Conservation (phyloP, 2,888 invertebrate genomes). For the Hoplodrina ambigua region DNA sequence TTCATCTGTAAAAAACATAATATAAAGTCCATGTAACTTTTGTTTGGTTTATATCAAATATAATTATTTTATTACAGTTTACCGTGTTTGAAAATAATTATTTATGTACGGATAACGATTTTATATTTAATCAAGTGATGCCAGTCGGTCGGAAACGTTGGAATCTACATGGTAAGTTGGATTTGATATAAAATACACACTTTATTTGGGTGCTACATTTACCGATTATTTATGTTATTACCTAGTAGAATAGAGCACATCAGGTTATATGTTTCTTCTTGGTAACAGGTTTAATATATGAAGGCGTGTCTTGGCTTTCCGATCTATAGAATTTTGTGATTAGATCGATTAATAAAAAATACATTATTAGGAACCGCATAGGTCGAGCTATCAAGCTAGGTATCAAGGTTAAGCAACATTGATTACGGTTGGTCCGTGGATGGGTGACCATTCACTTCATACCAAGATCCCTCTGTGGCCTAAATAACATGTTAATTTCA, state of each 20-base stretch:
- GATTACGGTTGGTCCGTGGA: no score
- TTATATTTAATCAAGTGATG: constrained; percentile 70
- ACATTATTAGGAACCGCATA: no score
- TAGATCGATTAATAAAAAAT: neutral
- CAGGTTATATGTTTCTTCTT: neutral
- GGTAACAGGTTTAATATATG: neutral
- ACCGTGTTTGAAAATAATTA: constrained; percentile 36
- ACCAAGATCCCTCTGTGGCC: no score
- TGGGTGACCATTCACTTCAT: no score
- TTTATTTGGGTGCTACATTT: neutral
- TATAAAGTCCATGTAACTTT: constrained; percentile 18
- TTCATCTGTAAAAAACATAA: constrained; percentile 50
- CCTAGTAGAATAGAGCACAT: neutral
- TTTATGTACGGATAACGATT: constrained; percentile 50
- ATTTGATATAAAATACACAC: neutral
- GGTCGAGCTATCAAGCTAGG: no score
- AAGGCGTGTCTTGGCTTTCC: constrained; percentile 6
- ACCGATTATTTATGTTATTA: neutral
- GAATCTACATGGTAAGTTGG: constrained; percentile 93
- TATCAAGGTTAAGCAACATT: no score
- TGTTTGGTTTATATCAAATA: constrained; percentile 19
- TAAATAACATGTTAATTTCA: no score
- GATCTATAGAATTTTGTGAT: neutral
- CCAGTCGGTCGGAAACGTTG: constrained; percentile 94
- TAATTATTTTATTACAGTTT: constrained; percentile 48